Base-by-base conservation (phyloP, 1,140 invertebrate genomes). In the Tribolium castaneum region DNA sequence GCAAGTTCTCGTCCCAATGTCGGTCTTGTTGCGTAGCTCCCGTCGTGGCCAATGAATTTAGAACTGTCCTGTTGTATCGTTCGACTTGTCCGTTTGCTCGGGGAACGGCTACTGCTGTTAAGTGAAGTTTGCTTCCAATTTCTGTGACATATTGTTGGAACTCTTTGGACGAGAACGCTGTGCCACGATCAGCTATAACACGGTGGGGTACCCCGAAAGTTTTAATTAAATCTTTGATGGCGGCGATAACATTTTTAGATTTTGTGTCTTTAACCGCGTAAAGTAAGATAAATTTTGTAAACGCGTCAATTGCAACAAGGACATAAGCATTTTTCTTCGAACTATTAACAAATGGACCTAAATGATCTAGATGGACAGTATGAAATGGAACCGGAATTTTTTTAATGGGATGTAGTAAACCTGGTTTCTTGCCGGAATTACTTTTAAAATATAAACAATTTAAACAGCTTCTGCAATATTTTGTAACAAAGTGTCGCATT, bases 311-410 rank as follows among this genome's bases (percentile, higher is more conserved):
- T 5, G 83, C 74, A 6, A 78, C 77, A 4, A 85, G 75, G 9
- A 85, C 73, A 52, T 84, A 72, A 7, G 49, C 14, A 30, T 82
- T 81, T 9, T 16, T 62, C 54, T 76, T 72, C 6, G 25, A 72
- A 0, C 16, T 66, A 1, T 22, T 25, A 14, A 51, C 12, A 19
- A 84, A 75, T 62, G 78, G 82, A 6, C 83, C 82, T 10, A 87
- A 59, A 75, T 87, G 84, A 78, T 87, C 85, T 10, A 84, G 13
- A 76, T 87, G 85, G 6, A 85, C 51, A n/a, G 85, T 86, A 59
- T 84, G 56, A 0, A 86, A 56, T 7, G 84, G 85, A 0, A 30
- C 19, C 13, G 80, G 71, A 9, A 70, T 79, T 56, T 87, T 86
- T 3, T 82, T 77, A n/a, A 86, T 86, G 0, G 82, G 79, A 78